These are phyloP conservation scores for Aselliscus stoliczkanus DNA, from an alignment of 2,797 vertebrate genomes.

Conservation along the genomic window DNA sequence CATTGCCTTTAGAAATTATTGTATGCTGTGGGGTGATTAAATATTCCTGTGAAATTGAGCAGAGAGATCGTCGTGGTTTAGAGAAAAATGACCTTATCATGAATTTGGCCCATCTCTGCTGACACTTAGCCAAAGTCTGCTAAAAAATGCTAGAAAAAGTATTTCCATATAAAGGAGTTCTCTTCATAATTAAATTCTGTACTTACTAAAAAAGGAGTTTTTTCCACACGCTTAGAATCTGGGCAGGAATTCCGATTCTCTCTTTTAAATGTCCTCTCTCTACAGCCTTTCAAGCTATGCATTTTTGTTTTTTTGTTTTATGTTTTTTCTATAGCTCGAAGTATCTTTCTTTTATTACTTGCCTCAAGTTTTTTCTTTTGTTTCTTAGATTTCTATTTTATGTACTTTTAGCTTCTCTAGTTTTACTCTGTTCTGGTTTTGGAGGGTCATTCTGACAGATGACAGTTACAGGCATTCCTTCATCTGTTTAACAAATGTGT, in stretches of 20 bases:
- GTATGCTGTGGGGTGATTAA: background rate
- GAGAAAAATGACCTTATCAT: constrained; percentile 8
- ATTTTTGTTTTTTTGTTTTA: too few species aligned
- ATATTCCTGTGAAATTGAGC: background rate
- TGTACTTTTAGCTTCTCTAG: background rate
- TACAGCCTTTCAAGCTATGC: background rate
- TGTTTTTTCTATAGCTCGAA: background rate
- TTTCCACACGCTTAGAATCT: constrained; percentile 31
- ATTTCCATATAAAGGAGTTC: constrained; percentile 46
- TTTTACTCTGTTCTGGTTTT: background rate
- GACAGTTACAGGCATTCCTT: background rate
- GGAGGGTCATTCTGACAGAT: background rate
- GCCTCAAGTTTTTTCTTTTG: background rate
- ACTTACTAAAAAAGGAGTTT: constrained; percentile 39
- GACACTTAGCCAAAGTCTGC: constrained; percentile 18
- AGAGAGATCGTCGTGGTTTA: background rate
- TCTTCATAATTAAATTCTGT: constrained; percentile 56
- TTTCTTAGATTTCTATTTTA: constrained; percentile 44
- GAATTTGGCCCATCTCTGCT: background rate
- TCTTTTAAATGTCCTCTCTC: background rate
- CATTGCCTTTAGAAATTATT: constrained; percentile 20
- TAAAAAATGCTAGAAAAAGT: constrained; percentile 40
- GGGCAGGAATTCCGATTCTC: constrained; percentile 20
- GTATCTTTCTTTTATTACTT: constrained; percentile 27
- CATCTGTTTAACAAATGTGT: background rate